Percentiles rank a stretch among this genome's conserved stretches.
These are phyloP conservation scores for Zygaena filipendulae DNA, from an alignment of 2,888 invertebrate genomes.

Conservation along the genomic window DNA sequence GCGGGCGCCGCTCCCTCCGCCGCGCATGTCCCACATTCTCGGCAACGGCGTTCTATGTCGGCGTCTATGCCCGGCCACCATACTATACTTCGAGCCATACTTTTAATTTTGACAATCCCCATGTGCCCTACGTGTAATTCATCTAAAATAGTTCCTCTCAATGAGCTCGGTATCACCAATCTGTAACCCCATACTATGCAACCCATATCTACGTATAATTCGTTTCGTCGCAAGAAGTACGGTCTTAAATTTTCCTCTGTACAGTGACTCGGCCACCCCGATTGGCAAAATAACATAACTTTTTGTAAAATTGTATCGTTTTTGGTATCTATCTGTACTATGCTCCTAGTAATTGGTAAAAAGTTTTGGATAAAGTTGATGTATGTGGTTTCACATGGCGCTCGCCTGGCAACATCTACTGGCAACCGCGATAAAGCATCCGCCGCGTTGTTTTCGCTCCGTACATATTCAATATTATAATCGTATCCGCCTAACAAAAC, in stretches of 20 bases:
- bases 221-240: not conserved
- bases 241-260: not conserved
- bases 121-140: not conserved
- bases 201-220: constrained; percentile 6
- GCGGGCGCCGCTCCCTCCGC: constrained; percentile 9
- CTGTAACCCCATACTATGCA: constrained; percentile 12
- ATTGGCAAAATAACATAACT: not conserved
- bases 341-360: constrained; percentile 3
- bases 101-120: constrained; percentile 2
- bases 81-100: constrained; percentile 2
- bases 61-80: constrained; percentile 10
- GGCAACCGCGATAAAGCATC: constrained; percentile 8
- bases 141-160: not conserved
- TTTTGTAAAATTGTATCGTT: constrained; percentile 1
- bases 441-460: constrained; percentile 5
- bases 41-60: constrained; percentile 8
- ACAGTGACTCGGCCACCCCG: constrained; percentile 1
- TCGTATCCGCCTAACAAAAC: constrained; percentile 7
- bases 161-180: constrained; percentile 2
- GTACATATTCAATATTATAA: constrained; percentile 9
- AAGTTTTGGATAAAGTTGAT: constrained; percentile 8
- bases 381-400: constrained; percentile 1
- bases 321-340: not conserved
- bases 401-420: not conserved
- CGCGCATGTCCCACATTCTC: constrained; percentile 13